These are phyloP conservation scores for Petrocephalus zakoni DNA, from an alignment of 2,113 vertebrate species.

Conservation along the genomic window DNA sequence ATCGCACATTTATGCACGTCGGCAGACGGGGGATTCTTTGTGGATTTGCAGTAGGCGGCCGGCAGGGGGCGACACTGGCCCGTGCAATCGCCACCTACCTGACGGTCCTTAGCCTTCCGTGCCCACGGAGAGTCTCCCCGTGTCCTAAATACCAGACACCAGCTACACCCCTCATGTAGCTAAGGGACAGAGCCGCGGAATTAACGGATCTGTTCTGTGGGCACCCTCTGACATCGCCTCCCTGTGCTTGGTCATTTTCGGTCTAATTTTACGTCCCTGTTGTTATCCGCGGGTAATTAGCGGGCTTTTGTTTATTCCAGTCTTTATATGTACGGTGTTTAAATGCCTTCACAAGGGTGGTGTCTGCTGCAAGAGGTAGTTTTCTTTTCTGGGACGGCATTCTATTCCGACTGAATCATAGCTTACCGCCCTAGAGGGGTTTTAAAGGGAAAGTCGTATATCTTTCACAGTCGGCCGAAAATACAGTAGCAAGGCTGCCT, in stretches of 20 bases:
- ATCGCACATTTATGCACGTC: neutral
- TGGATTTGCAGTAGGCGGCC: conserved; percentile 1
- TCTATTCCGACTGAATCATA: neutral
- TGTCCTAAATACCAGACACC: neutral
- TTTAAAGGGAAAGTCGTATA: neutral
- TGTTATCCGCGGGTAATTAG: neutral
- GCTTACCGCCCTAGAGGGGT: neutral
- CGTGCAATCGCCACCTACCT: neutral
- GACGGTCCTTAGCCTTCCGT: neutral
- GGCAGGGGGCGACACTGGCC: neutral
- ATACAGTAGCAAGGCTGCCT: neutral
- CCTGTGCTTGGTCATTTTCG: neutral
- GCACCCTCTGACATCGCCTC: neutral
- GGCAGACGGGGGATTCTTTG: neutral
- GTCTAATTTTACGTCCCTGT: neutral
- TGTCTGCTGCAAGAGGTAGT: neutral
- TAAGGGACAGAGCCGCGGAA: no score
- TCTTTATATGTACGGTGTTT: neutral
- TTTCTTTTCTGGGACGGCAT: neutral
- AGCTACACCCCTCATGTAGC: neutral
- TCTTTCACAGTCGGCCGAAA: neutral
- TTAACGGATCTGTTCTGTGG: neutral
- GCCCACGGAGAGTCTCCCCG: neutral
- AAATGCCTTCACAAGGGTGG: neutral
- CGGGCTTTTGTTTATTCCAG: neutral